Base-by-base conservation (phyloP, 2,888 invertebrate species). In the Habroteleia sp. region DNA sequence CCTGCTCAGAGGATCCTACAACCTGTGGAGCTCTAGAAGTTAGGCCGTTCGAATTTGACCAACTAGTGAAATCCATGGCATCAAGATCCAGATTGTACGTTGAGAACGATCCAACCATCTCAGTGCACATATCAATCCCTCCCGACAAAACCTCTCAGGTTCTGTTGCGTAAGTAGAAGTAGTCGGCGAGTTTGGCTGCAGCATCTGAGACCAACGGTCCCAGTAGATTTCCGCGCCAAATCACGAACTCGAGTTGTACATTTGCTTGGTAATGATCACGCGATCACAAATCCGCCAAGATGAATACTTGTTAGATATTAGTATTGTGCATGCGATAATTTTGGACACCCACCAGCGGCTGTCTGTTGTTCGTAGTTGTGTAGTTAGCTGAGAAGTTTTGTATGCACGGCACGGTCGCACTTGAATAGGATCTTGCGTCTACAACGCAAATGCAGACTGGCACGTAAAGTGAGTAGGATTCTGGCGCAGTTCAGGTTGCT, bases 321-420 rank as follows among this genome's bases (percentile, higher is more conserved):
- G 60, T 27, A 27, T 37, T 60, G 10, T 58, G 46, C 44, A 60
- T 60, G 44, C 14, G 27, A 37, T 16, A 16, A 11, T 16, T 8
- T 23, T 17, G n/a, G 46, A 20, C 29, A 10, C 6, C 4, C 3
- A 6, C 10, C 13, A 6, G 17, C 39, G 10, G 20, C 20, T 20
- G 20, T 20, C 17, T 46, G 16, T 37, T 44, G n/a, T 31, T 17
- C 31, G 63, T 66, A 66, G 6, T 56, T 54, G 56, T 8, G 63
- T 65, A 66, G 66, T 66, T 54, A 4, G 29, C 25, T 35, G 7
- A 25, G 29, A 42, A 27, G 48, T 63, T 42, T 23, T 14, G 14
- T 27, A 58, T 58, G 58, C 58, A 58, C 58, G 44, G 35, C 16
- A 58, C 44, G 37, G 16, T 39, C 33, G 48, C 46, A 48, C 46